Evolutionary conservation across 2,113 vertebrate species (phyloP).

Genomic region (Callipepla squamata): DNA sequence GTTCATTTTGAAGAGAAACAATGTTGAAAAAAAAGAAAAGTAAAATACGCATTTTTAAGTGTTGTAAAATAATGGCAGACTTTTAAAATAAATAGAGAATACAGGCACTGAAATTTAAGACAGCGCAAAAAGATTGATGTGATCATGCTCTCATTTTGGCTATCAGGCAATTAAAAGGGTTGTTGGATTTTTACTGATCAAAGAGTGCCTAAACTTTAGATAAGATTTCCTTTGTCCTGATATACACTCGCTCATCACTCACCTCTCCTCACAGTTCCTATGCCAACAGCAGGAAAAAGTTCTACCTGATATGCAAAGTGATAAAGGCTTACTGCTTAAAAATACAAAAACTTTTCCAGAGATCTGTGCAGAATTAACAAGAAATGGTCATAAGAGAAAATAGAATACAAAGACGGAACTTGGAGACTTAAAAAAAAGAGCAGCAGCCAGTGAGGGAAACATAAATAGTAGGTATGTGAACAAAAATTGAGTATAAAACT

Average conservation of each 20-base stretch:
- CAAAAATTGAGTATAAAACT: not conserved
- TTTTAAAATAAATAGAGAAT: not conserved
- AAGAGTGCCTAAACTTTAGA: not conserved
- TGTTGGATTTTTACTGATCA: not conserved
- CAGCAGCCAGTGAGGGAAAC: not conserved
- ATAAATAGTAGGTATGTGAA: not conserved
- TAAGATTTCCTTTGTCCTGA: not conserved
- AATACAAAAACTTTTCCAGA: not conserved
- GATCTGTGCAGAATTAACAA: not conserved
- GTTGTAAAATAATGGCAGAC: not conserved
- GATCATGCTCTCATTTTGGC: not conserved
- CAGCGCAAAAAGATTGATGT: not conserved
- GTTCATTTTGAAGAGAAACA: not conserved
- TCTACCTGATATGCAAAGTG: not conserved
- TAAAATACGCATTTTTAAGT: not conserved
- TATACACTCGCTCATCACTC: not conserved
- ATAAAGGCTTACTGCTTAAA: not conserved
- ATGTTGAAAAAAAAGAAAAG: not conserved
- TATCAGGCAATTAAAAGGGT: not conserved
- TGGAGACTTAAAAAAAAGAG: not conserved
- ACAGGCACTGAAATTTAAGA: not conserved
- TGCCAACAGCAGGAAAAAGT: constrained; percentile 2
- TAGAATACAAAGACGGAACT: not conserved
- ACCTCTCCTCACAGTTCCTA: not conserved
- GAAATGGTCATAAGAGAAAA: not conserved